Evolutionary conservation across 92 coral and sea anemone species (phyloP).

Genomic region (Paragorgia papillata): DNA sequence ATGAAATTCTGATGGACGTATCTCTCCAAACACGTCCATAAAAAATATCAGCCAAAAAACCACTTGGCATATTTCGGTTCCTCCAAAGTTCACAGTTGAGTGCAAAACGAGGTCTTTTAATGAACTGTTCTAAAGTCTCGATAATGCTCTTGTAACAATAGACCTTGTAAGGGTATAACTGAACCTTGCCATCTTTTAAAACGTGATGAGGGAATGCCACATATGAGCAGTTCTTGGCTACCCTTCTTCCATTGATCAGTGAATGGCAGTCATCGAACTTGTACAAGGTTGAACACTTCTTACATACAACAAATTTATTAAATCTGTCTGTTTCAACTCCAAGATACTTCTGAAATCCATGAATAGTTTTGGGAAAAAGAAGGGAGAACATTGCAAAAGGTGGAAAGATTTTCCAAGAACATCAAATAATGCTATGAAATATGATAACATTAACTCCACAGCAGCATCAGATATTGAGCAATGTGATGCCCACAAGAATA

Average conservation of each 20-base stretch:
- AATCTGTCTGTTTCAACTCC: slow-evolving; percentile 63
- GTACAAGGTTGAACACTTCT: slow-evolving; percentile 56
- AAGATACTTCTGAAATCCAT: slow-evolving; percentile 51
- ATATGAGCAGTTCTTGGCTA: slow-evolving; percentile 43
- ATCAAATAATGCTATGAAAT: slow-evolving; percentile 26
- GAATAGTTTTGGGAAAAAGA: slow-evolving; percentile 18
- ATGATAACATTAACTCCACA: slow-evolving; percentile 13
- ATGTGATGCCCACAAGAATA: slow-evolving; percentile 30
- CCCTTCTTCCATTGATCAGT: slow-evolving; percentile 38
- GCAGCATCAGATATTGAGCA: slow-evolving; percentile 25
- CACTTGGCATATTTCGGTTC: slow-evolving; percentile 56
- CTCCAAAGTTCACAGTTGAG: no score
- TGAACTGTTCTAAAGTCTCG: slow-evolving; percentile 47
- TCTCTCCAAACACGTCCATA: slow-evolving; percentile 40
- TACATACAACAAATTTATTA: slow-evolving; percentile 66
- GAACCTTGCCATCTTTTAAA: slow-evolving; percentile 51
- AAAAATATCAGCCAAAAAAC: slow-evolving; percentile 62
- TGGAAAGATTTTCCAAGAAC: slow-evolving; percentile 6
- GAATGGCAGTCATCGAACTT: slow-evolving; percentile 60
- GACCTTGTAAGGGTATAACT: no score
- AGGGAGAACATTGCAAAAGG: background rate
- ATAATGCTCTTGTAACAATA: no score
- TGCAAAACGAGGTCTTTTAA: slow-evolving; percentile 52
- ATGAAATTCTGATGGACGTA: slow-evolving; percentile 44
- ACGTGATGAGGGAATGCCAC: slow-evolving; percentile 54